Conservation (phyloP, 2,113 vertebrate genomes). For the Anolis sagrei region DNA sequence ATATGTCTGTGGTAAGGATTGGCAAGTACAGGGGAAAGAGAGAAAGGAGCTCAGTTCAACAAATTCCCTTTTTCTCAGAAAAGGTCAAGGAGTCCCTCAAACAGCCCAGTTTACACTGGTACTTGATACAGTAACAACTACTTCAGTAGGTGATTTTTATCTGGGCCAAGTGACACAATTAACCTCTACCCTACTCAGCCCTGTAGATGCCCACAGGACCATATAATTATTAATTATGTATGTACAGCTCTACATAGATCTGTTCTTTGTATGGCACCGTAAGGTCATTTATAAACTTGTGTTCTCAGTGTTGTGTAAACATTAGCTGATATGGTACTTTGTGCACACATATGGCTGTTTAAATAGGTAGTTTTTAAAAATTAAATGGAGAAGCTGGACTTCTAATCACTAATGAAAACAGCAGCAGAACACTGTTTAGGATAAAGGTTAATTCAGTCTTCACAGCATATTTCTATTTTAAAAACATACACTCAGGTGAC, state of each 20-base stretch:
- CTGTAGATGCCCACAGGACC: not conserved
- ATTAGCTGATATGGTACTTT: not conserved
- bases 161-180: not conserved
- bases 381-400: not conserved
- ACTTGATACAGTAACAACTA: not conserved
- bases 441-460: not conserved
- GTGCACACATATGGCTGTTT: not conserved
- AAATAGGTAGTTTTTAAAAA: not conserved
- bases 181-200: not conserved
- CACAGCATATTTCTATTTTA: too few relatives aligned
- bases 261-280: not conserved
- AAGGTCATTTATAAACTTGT: too few relatives aligned
- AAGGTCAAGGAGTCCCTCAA: not conserved
- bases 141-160: not conserved
- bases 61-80: not conserved
- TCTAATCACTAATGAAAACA: not conserved
- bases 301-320: not conserved
- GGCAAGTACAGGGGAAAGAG: not conserved
- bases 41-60: not conserved
- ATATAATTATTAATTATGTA: not conserved
- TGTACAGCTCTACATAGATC: not conserved
- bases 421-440: not conserved
- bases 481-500: too few relatives aligned
- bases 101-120: not conserved
- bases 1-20: not conserved